Base-by-base conservation (phyloP, 2,888 invertebrate species). In the Cantharis rufa region DNA sequence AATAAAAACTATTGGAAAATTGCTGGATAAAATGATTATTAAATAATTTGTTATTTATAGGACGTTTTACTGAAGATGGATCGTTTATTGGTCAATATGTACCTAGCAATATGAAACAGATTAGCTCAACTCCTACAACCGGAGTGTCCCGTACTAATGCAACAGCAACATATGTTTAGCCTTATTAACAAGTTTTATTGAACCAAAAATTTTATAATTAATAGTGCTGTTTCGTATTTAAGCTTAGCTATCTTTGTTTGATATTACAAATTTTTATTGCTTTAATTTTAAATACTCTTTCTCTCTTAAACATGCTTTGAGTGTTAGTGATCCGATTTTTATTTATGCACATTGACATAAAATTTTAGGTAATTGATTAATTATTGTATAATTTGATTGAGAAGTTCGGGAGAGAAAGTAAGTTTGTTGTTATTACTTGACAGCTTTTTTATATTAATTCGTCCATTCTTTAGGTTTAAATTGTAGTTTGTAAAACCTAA, bases 61-160 rank as follows among this genome's bases (percentile, higher is more conserved):
- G 94, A 88, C 95, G 95, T 83, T 98, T 98, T 90, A 97, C 98
- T 81, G 98, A 98, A 90, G 98, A 98, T 90, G 98, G 98, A 70
- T 98, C 98, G 80, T 98, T 98, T 90, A 98, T 98, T 88, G 98
- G 98, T 69, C 97, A 97, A 89, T 98, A 98, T 89, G 97, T 97
- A 86, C 95, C 95, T 77, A 94, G 94, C 82, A 94, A 93, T 85
- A 91, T 93, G 85, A 93, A 91, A 85, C 91, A 93, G 78, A 89
- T 90, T 77, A 88, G 90, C 84, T 87, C 89, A 82, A 89, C 89
- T 80, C 88, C 89, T 82, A 88, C 88, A 83, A 88, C 90, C 81
- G 81, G 84, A 77, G 86, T 86, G 78, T 83, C 85, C 80, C 86
- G 86, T 79, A 89, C 89, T 83, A 90, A 90, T 85, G 90, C 92